Evolutionary conservation across 53 echinoderm and acorn worm genomes (phyloP).

Genomic region (Apostichopus leukothele): DNA sequence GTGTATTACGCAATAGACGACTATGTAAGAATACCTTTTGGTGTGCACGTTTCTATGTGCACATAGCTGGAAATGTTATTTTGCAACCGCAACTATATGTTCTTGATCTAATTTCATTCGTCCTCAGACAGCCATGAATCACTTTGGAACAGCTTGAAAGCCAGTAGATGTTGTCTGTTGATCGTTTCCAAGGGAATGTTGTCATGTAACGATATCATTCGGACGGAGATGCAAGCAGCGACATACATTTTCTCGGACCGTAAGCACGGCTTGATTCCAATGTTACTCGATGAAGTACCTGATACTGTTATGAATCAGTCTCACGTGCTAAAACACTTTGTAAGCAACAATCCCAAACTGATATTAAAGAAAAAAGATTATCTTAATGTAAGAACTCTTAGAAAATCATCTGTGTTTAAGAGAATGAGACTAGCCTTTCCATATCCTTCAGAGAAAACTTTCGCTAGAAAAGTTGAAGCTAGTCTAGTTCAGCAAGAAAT

Average conservation of each 20-base stretch:
- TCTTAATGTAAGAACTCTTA: background rate
- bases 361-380: background rate
- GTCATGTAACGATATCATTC: background rate
- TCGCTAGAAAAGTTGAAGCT: too few species aligned
- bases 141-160: background rate
- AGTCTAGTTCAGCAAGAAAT: too few species aligned
- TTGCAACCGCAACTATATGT: too few species aligned
- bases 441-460: background rate
- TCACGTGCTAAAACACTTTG: background rate
- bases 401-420: background rate
- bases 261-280: background rate
- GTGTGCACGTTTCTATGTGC: too few species aligned
- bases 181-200: background rate
- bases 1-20: too few species aligned
- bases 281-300: background rate
- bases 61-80: too few species aligned
- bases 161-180: conserved; percentile 15
- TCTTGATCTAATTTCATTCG: background rate
- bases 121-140: background rate
- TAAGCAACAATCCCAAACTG: background rate
- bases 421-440: conserved; percentile 1
- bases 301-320: background rate
- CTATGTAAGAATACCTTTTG: too few species aligned
- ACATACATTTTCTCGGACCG: background rate
- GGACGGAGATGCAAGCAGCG: background rate